Evolutionary conservation across 2,888 invertebrate genomes (phyloP), one percentile per base, ranked within the genome.

Genomic region (Himalopsyche tibetana): DNA sequence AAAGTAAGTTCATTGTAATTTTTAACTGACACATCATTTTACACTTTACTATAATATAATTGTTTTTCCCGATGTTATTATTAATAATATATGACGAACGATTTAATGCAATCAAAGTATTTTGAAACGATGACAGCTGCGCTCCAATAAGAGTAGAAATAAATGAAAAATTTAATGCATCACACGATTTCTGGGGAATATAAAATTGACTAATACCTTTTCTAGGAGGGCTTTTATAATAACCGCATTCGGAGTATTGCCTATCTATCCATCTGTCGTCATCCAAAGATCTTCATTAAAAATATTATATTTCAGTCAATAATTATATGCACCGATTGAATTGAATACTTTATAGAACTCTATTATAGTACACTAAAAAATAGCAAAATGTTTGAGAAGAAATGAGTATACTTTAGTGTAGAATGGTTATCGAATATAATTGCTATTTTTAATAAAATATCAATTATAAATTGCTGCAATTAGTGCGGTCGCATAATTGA

Each of bases 61-160:
- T 15, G 51, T 51, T 51, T 15, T 51, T 51, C 51, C 51, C 51
- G 51, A 51, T 51, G 51, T 51, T 15, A 15, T 51, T 15, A 51
- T 51, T 15, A 51, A 51, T 51, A 51, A 51, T 15, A 51, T 5
- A 51, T 51, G 45, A 45, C 45, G 11, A 45, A 51, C 15, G 51
- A 51, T 51, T n/a, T 1, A 63, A 63, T 63, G 63, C 63, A 19
- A 63, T 63, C 63, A 63, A 63, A 63, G 19, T 63, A 63, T 63
- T 63, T 63, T 19, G 63, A 19, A 19, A 63, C 28, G n/a, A 63
- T 28, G 63, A 63, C 63, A 63, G 63, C 63, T 19, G 63, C 28
- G 63, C 63, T 19, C 8, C 11, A 63, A 19, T 19, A 63, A 11
- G 2, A 63, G 11, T 19, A 2, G 28, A 63, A 28, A 19, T 19